Conservation (phyloP, 2,888 invertebrate genomes). For the Coelopa pilipes region DNA sequence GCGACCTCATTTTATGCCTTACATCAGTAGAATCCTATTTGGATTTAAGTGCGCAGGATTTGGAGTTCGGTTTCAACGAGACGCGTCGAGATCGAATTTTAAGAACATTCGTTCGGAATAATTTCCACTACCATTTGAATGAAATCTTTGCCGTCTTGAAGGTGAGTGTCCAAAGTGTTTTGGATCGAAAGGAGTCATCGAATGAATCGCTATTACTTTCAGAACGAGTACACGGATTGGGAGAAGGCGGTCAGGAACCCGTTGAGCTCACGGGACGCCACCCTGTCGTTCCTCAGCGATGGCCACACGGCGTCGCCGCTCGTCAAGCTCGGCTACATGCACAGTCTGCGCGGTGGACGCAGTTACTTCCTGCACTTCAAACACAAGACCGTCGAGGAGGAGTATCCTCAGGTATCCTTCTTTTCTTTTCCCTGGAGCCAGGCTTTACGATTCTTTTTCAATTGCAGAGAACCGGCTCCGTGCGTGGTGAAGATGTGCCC, state of each 20-base stretch:
- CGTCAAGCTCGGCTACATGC: conserved; percentile 83
- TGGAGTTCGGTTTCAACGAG: conserved; percentile 93
- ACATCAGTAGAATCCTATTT: conserved; percentile 85
- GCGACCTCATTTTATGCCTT: conserved; percentile 86
- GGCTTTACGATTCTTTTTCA: too few species aligned
- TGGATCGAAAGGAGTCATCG: not conserved
- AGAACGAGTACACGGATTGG: conserved; percentile 98
- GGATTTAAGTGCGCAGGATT: conserved; percentile 83
- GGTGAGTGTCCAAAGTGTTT: conserved; percentile 50
- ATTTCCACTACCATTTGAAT: conserved; percentile 93
- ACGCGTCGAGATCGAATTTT: conserved; percentile 86
- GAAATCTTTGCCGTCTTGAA: conserved; percentile 92
- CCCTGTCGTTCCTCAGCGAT: conserved; percentile 88
- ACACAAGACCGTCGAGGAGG: conserved; percentile 84
- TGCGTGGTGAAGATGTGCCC: conserved; percentile 87
- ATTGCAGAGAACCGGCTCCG: conserved; percentile 79
- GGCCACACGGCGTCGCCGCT: conserved; percentile 88
- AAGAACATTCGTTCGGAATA: conserved; percentile 92
- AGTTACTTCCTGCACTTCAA: conserved; percentile 90
- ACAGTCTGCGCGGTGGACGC: conserved; percentile 80
- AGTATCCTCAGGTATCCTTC: conserved; percentile 76
- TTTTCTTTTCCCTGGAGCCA: conserved; percentile 20
- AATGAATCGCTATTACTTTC: conserved; percentile 46
- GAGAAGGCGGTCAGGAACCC: conserved; percentile 88
- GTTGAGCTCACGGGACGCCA: conserved; percentile 84